A percentile compares a stretch with the other conserved stretches of the same genome.
Evolutionary conservation across 2,888 invertebrate genomes (phyloP).

Genomic region (Lasioglossum villosulum): DNA sequence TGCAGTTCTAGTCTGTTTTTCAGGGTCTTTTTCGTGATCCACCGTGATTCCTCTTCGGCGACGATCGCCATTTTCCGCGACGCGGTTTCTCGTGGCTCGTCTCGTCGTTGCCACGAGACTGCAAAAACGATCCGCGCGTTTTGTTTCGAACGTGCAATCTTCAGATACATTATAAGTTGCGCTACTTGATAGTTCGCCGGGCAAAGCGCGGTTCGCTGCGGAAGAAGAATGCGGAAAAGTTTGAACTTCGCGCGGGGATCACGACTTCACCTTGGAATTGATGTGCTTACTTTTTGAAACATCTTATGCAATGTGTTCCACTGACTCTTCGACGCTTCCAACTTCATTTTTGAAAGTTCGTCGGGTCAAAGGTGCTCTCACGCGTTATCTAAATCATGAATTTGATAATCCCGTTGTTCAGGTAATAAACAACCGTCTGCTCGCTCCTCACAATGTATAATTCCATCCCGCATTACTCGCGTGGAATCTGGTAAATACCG

Average conservation of each 20-base stretch:
- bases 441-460: not conserved
- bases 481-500: not conserved
- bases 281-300: conserved; percentile 20
- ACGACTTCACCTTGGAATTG: conserved; percentile 4
- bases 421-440: not conserved
- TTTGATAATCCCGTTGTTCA: not conserved
- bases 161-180: conserved; percentile 12
- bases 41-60: not conserved
- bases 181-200: not conserved
- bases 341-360: not conserved
- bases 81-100: not conserved
- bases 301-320: conserved; percentile 4
- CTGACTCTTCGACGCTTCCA: not conserved
- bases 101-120: not conserved
- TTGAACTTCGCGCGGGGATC: not conserved
- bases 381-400: not conserved
- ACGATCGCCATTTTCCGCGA: conserved; percentile 7
- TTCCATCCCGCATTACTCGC: not conserved
- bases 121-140: not conserved
- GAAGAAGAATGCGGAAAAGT: conserved; percentile 8
- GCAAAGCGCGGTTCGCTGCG: not conserved
- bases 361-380: not conserved
- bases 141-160: conserved; percentile 17
- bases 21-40: not conserved
- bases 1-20: not conserved